These are phyloP conservation scores for Meta bourneti DNA, from an alignment of 2,888 invertebrate species.

Conservation along the genomic window DNA sequence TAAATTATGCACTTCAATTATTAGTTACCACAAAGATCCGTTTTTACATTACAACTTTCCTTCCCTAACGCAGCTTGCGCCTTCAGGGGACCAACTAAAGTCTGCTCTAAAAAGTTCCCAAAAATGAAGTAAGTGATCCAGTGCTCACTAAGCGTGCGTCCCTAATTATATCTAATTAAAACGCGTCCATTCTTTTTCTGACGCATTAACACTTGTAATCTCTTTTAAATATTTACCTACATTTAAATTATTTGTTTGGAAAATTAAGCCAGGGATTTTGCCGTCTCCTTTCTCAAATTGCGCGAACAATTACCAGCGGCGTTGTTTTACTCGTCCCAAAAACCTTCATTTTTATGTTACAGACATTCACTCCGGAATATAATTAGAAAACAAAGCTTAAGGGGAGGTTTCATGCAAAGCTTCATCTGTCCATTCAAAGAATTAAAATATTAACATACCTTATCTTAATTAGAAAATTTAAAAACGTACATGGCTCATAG, in stretches of 20 bases:
- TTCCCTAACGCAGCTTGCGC: too few relatives aligned
- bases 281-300: neutral
- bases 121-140: neutral
- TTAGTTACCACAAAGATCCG: too few relatives aligned
- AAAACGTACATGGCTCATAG: constrained; percentile 9
- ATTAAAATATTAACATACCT: constrained; percentile 49
- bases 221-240: constrained; percentile 36
- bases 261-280: constrained; percentile 1
- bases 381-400: neutral
- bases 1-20: too few relatives aligned
- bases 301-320: neutral
- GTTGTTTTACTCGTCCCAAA: neutral
- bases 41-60: too few relatives aligned
- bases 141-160: neutral
- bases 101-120: too few relatives aligned
- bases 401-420: neutral
- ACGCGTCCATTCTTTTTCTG: neutral
- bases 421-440: constrained; percentile 20
- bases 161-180: constrained; percentile 28
- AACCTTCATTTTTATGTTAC: neutral
- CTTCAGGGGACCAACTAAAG: too few relatives aligned
- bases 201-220: constrained; percentile 43
- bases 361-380: neutral
- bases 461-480: constrained; percentile 43
- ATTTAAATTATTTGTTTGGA: constrained; percentile 3